Evolutionary conservation across 2,797 vertebrate genomes (phyloP).

Genomic region (Argya squamiceps): DNA sequence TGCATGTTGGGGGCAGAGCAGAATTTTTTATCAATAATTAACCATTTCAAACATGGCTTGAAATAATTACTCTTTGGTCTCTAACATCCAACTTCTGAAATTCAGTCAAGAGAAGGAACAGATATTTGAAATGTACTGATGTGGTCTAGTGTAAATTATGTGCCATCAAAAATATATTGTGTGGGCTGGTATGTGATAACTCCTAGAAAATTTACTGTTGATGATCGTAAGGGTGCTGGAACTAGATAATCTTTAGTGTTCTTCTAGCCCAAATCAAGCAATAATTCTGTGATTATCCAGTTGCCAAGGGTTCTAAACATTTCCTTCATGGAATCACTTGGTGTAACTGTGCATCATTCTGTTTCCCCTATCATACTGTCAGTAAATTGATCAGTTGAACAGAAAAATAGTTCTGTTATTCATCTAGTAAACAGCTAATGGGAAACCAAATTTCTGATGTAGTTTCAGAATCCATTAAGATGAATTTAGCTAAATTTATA

Average conservation of each 20-base stretch:
- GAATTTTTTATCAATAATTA: neutral
- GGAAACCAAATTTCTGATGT: neutral
- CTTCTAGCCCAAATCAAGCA: neutral
- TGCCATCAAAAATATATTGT: neutral
- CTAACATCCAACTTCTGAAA: neutral
- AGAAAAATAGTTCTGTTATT: constrained; percentile 42
- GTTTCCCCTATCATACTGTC: neutral
- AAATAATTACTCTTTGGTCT: neutral
- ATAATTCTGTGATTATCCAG: neutral
- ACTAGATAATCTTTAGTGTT: neutral
- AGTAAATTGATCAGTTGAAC: neutral
- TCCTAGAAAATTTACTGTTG: neutral
- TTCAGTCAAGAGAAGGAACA: neutral
- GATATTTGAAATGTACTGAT: neutral
- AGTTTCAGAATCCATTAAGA: neutral
- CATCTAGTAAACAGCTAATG: neutral
- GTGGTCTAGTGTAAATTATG: neutral
- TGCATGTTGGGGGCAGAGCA: rapidly evolving
- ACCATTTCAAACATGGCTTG: neutral
- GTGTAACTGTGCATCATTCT: neutral
- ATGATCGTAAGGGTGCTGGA: neutral
- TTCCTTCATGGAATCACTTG: neutral
- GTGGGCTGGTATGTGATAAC: neutral
- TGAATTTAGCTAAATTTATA: constrained; percentile 26
- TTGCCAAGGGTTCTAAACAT: neutral